Conservation (phyloP, 2,113 vertebrate species). For the Apeltes quadracus region DNA sequence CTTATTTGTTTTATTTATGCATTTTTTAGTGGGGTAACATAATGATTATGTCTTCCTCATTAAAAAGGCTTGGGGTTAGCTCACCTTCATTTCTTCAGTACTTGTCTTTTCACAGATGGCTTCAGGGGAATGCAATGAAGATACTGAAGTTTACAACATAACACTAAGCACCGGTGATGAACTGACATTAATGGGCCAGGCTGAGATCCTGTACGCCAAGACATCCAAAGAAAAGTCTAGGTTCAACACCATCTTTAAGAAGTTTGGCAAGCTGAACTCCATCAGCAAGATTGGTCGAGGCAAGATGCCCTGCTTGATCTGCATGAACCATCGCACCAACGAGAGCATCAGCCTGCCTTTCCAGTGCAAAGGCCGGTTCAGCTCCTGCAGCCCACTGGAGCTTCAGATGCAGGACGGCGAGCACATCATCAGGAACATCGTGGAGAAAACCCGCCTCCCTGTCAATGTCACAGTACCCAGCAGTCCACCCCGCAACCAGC, state of each 20-base stretch:
- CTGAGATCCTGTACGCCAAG: conserved; percentile 98
- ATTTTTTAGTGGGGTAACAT: neutral
- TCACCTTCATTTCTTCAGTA: neutral
- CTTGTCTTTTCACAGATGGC: conserved; percentile 85
- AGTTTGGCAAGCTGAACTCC: conserved; percentile 96
- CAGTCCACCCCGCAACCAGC: conserved; percentile 91
- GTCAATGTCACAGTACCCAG: conserved; percentile 94
- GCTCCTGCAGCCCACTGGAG: conserved; percentile 94
- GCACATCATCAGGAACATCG: conserved; percentile 96
- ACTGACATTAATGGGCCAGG: conserved; percentile 97
- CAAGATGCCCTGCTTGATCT: conserved; percentile 99
- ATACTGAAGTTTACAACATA: conserved; percentile 98
- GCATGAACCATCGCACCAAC: conserved; percentile 99
- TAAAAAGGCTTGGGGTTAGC: no score
- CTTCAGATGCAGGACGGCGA: conserved; percentile 99
- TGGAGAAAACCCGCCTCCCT: conserved; percentile 94
- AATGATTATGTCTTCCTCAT: neutral
- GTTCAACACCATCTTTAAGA: conserved; percentile 97
- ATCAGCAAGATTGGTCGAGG: conserved; percentile 92
- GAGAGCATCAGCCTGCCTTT: conserved; percentile 99
- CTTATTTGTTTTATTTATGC: neutral
- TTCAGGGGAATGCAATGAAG: conserved; percentile 96
- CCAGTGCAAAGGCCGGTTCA: conserved; percentile 96
- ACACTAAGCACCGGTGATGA: conserved; percentile 95
- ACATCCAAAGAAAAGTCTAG: conserved; percentile 94